Evolutionary conservation across 2,888 invertebrate genomes (phyloP).

Genomic region (Pristionchus mayeri): DNA sequence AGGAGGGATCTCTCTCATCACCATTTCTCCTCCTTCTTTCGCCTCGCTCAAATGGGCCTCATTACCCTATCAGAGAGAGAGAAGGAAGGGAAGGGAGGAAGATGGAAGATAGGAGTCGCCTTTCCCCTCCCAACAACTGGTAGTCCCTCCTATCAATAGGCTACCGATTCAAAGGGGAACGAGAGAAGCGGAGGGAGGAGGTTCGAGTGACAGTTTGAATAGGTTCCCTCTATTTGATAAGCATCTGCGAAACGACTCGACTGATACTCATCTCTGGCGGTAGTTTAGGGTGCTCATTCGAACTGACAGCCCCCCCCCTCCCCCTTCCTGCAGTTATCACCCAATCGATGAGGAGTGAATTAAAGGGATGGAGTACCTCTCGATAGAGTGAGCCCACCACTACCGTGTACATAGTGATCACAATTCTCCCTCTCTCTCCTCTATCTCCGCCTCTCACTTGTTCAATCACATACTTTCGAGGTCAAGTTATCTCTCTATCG

Average conservation of each 20-base stretch:
- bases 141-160: conserved; percentile 38
- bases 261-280: conserved; percentile 24
- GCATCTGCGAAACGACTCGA: background rate
- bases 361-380: conserved; percentile 14
- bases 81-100: background rate
- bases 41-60: conserved; percentile 3
- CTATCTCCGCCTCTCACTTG: conserved; percentile 28
- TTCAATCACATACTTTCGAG: conserved; percentile 49
- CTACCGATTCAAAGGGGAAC: conserved; percentile 28
- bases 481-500: conserved; percentile 49
- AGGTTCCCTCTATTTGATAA: conserved; percentile 17
- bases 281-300: conserved; percentile 33
- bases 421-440: background rate
- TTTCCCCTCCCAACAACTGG: background rate
- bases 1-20: conserved; percentile 22
- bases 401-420: conserved; percentile 10
- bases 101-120: conserved; percentile 37
- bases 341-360: background rate
- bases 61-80: conserved; percentile 45
- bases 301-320: background rate
- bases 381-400: background rate
- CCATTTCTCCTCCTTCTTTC: conserved; percentile 8
- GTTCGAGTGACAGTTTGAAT: conserved; percentile 44
- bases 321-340: background rate
- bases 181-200: background rate